phyloP scores from a whole-genome alignment of 2,888 invertebrate genomes.

The Antitype chi region DNA sequence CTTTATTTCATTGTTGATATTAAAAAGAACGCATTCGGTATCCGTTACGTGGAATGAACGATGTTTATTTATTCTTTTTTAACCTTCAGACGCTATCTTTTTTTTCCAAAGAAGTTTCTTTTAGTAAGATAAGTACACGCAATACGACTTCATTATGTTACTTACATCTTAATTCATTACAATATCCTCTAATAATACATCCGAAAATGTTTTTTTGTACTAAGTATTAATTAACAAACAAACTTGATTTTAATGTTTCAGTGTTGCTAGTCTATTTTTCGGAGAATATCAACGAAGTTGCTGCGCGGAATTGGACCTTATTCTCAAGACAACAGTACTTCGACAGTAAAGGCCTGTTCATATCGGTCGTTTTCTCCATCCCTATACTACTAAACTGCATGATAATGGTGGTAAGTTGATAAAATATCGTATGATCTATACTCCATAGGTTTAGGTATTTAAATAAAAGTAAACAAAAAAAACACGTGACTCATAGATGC shows the following conservation, averaged over 20 bases:
- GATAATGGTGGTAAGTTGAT: constrained; percentile 96
- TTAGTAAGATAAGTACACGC: constrained; percentile 34
- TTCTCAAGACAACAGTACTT: constrained; percentile 98
- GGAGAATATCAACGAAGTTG: constrained; percentile 97
- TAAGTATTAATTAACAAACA: constrained; percentile 8
- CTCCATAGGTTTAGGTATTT: no score
- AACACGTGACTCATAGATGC: no score
- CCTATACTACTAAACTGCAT: constrained; percentile 98
- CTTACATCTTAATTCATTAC: constrained; percentile 4
- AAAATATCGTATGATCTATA: constrained; percentile 45
- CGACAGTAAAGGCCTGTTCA: constrained; percentile 97
- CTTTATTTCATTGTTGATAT: constrained; percentile 23
- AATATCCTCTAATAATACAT: constrained; percentile 4
- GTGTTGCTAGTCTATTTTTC: constrained; percentile 97
- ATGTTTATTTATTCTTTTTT: constrained; percentile 33
- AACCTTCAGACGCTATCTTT: constrained; percentile 28
- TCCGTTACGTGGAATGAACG: neutral
- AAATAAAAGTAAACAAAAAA: no score
- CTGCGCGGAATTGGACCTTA: constrained; percentile 96
- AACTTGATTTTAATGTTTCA: constrained; percentile 85
- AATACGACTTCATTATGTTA: constrained; percentile 15
- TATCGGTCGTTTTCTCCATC: constrained; percentile 98
- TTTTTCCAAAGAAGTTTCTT: constrained; percentile 4
- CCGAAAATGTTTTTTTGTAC: neutral
- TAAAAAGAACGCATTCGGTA: constrained; percentile 6